Percentiles rank a stretch among this genome's conserved stretches.
phyloP scores from a whole-genome alignment of 2,113 vertebrate species.

The Tupaia chinensis region DNA sequence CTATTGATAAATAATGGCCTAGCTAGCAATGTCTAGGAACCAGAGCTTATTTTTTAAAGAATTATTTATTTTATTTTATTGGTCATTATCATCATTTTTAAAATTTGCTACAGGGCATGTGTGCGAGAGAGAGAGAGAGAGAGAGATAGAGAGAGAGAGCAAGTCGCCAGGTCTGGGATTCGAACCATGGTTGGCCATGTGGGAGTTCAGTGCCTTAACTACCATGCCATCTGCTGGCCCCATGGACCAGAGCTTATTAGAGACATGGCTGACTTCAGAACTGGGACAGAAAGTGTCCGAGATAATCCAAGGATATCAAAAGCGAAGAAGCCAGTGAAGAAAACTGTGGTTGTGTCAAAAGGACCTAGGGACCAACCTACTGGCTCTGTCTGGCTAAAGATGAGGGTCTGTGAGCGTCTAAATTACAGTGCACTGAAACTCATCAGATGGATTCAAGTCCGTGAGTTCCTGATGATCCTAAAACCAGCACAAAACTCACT shows the following conservation, averaged over 20 bases:
- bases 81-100: too few relatives aligned
- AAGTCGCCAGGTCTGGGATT: too few relatives aligned
- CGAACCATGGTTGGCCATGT: too few relatives aligned
- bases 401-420: background rate
- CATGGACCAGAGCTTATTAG: background rate
- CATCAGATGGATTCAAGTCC: background rate
- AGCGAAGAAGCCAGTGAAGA: background rate
- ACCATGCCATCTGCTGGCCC: too few relatives aligned
- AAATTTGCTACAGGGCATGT: too few relatives aligned
- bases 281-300: background rate
- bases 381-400: background rate
- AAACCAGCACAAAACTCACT: background rate
- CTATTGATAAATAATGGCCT: background rate
- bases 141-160: too few relatives aligned
- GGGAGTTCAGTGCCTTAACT: too few relatives aligned
- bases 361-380: too few relatives aligned
- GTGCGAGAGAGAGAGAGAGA: too few relatives aligned
- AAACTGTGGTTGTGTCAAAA: background rate
- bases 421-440: background rate
- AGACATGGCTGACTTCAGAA: background rate
- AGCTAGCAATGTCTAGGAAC: background rate
- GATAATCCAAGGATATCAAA: background rate
- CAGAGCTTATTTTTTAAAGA: background rate
- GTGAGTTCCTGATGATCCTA: background rate
- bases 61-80: too few relatives aligned